phyloP scores from a whole-genome alignment of 2,797 vertebrate genomes.

The Crenichthys baileyi region DNA sequence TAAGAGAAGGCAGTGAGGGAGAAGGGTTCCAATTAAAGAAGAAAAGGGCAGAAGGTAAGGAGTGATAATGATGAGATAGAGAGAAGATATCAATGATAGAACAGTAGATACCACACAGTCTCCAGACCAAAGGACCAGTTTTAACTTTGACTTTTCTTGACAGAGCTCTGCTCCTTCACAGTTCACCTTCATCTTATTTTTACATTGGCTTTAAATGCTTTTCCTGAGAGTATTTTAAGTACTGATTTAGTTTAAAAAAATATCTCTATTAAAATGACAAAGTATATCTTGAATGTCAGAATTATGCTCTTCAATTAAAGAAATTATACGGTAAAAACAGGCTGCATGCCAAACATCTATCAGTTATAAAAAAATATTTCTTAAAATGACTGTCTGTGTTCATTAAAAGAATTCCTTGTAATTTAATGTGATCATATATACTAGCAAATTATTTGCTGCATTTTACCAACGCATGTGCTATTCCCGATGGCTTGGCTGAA shows the following conservation, averaged over 20 bases:
- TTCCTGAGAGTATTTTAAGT: background rate
- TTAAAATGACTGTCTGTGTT: background rate
- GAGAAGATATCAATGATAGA: constrained; percentile 44
- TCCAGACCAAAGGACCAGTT: constrained; percentile 34
- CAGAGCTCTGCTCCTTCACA: background rate
- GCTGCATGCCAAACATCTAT: background rate
- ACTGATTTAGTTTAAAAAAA: background rate
- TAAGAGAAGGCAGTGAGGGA: constrained; percentile 28
- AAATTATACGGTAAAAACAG: background rate
- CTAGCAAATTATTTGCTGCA: background rate
- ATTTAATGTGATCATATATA: background rate
- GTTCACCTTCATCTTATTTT: background rate
- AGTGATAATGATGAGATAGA: constrained; percentile 45
- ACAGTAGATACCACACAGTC: constrained; percentile 24
- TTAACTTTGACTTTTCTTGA: constrained; percentile 20
- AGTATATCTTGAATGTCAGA: background rate
- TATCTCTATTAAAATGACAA: background rate
- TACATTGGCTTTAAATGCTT: background rate
- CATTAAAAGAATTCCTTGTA: background rate
- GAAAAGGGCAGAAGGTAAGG: constrained; percentile 35
- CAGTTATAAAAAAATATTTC: background rate
- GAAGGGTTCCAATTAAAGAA: constrained; percentile 56
- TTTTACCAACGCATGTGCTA: background rate
- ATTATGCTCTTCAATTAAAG: background rate
- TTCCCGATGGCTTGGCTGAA: background rate